Evolutionary conservation across 2,113 vertebrate genomes (phyloP), one percentile per base, ranked within the genome.

Genomic region (Myotis lucifugus): DNA sequence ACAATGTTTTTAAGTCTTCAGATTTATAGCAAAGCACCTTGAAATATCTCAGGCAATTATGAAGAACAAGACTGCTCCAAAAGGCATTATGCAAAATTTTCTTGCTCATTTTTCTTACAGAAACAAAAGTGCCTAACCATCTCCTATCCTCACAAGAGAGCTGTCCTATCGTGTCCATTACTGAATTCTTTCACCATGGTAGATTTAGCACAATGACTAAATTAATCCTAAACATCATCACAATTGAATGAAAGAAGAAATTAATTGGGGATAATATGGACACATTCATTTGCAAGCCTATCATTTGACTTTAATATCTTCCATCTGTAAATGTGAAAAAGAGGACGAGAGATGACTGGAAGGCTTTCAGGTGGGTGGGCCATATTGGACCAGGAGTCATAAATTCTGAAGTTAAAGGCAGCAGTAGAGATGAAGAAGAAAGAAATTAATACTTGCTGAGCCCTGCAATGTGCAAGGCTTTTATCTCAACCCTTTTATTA

Each of bases 1-100:
- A 94, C 88, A 96, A 82, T 48, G 92, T 98, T 97, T 96, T 95
- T 95, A 92, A 97, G 84, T 91, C 95, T 97, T 95, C 88, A 97
- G 90, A 97, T 94, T 97, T 96, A 97, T 88, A 74, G 95, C 88
- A 98, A 97, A 94, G 54, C 52, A 97, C 87, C 88, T 52, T 96
- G 85, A 98, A 97, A 77, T 64, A 88, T 97, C 70, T 90, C 82
- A 91, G n/a, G 32, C 87, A 94, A 90, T 91, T 97, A 88, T 84
- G 96, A 95, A 90, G 85, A 95, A 84, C 59, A 64, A 94, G 90
- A 77, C 54, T 96, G 29, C 52, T 94, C 88, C 88, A 97, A 77
- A 84, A 97, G 79, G 17, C 70, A 90, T 85, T 94, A 92, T 92
- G 59, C 61, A 96, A 95, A 96, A 72, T 34, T n/a, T 95, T 96